A percentile compares a stretch with the other conserved stretches of the same genome.
phyloP scores from a whole-genome alignment of 2,888 invertebrate genomes.

The Eutolmus rufibarbis region DNA sequence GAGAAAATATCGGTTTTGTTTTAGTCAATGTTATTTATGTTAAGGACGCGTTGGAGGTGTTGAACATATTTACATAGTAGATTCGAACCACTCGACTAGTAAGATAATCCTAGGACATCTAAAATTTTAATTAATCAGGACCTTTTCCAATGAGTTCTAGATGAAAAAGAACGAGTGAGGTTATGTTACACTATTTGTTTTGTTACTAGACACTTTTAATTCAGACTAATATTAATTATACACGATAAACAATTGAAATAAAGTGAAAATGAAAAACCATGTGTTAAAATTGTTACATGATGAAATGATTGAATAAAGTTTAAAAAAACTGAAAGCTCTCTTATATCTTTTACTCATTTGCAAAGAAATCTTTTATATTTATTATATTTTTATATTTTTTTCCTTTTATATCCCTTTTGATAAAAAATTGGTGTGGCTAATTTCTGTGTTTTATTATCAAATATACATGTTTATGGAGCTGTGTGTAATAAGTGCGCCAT shows the following conservation, averaged over 20 bases:
- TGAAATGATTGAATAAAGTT: conserved; percentile 36
- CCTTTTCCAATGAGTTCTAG: neutral
- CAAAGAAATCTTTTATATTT: neutral
- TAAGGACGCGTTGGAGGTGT: neutral
- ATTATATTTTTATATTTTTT: neutral
- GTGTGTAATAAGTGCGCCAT: neutral
- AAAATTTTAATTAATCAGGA: neutral
- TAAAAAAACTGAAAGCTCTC: conserved; percentile 17
- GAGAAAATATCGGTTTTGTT: neutral
- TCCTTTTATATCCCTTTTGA: neutral
- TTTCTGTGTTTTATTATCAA: neutral
- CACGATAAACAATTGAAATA: conserved; percentile 21
- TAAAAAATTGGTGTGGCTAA: neutral
- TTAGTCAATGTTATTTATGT: neutral
- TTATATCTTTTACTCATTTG: neutral
- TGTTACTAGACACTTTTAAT: conserved; percentile 29
- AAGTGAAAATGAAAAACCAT: conserved; percentile 17
- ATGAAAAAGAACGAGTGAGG: neutral
- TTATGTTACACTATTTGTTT: conserved; percentile 18
- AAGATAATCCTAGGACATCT: neutral
- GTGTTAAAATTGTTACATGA: conserved; percentile 39
- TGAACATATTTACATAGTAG: neutral
- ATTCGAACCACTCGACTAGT: neutral
- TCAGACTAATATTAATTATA: conserved; percentile 30
- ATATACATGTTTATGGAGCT: neutral